phyloP scores from a whole-genome alignment of 2,113 vertebrate genomes.

The Apus apus region DNA sequence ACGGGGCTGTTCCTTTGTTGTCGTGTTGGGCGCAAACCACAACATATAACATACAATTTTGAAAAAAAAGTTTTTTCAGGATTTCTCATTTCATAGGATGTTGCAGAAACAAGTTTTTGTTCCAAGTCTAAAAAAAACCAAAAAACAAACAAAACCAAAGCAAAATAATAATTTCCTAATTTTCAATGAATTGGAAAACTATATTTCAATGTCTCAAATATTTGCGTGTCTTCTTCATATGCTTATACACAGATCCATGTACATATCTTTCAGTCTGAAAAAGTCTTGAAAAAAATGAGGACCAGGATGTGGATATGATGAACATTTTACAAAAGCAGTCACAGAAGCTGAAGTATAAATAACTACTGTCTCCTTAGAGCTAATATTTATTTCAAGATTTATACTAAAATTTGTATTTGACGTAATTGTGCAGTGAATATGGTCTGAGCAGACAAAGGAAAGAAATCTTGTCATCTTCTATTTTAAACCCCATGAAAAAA shows the following conservation, averaged over 20 bases:
- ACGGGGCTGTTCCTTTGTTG: too few relatives aligned
- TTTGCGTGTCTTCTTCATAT: neutral
- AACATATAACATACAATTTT: neutral
- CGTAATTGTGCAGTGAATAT: fast-evolving
- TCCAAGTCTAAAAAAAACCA: neutral
- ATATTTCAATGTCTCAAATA: neutral
- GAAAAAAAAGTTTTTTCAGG: neutral
- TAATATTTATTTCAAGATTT: neutral
- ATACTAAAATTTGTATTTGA: neutral
- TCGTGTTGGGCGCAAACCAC: too few relatives aligned
- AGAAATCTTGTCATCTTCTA: neutral
- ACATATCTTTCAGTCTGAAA: neutral
- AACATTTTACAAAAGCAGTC: neutral
- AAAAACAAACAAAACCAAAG: neutral
- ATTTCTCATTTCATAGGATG: neutral
- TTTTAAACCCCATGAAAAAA: neutral
- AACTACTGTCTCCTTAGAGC: neutral
- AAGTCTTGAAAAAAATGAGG: neutral
- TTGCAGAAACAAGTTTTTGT: neutral
- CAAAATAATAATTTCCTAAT: neutral
- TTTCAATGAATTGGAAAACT: neutral
- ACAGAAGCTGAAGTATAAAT: neutral
- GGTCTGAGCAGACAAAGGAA: neutral
- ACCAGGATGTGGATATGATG: neutral
- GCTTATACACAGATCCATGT: neutral